These are phyloP conservation scores for Lucilia cuprina DNA, from an alignment of 1,140 invertebrate species.

Conservation along the genomic window DNA sequence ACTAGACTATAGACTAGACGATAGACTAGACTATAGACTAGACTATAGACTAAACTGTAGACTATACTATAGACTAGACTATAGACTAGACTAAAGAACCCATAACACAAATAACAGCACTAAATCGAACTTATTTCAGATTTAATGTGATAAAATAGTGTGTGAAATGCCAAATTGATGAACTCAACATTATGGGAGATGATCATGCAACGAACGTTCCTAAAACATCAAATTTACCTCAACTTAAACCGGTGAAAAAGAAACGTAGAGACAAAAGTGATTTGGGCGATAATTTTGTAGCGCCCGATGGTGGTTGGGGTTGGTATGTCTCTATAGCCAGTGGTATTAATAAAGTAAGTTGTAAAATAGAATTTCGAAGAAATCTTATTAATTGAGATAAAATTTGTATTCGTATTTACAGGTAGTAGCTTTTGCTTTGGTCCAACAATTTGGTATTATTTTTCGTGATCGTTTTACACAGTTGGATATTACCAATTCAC, in stretches of 20 bases:
- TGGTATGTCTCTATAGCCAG: slow-evolving; percentile 60
- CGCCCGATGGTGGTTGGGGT: slow-evolving; percentile 60
- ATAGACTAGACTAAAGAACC: too few relatives aligned
- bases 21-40: too few relatives aligned
- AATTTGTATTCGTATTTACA: slow-evolving; percentile 59
- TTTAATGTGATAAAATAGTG: too few relatives aligned
- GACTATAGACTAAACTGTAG: too few relatives aligned
- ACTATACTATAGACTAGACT: too few relatives aligned
- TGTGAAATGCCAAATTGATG: too few relatives aligned
- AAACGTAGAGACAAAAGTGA: slow-evolving; percentile 59
- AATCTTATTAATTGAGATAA: not conserved
- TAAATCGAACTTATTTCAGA: too few relatives aligned
- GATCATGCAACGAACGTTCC: too few relatives aligned
- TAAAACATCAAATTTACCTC: not conserved
- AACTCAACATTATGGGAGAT: too few relatives aligned
- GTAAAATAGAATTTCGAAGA: not conserved
- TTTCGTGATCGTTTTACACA: slow-evolving; percentile 67
- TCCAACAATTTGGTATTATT: slow-evolving; percentile 73
- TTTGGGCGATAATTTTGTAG: slow-evolving; percentile 58
- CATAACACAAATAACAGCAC: too few relatives aligned
- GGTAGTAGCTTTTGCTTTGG: slow-evolving; percentile 69
- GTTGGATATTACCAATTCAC: slow-evolving; percentile 67
- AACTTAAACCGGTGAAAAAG: slow-evolving; percentile 41
- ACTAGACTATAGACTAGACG: too few relatives aligned
- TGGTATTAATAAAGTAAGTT: slow-evolving; percentile 57